Conservation (phyloP, 2,113 vertebrate genomes). For the Eptesicus fuscus region DNA sequence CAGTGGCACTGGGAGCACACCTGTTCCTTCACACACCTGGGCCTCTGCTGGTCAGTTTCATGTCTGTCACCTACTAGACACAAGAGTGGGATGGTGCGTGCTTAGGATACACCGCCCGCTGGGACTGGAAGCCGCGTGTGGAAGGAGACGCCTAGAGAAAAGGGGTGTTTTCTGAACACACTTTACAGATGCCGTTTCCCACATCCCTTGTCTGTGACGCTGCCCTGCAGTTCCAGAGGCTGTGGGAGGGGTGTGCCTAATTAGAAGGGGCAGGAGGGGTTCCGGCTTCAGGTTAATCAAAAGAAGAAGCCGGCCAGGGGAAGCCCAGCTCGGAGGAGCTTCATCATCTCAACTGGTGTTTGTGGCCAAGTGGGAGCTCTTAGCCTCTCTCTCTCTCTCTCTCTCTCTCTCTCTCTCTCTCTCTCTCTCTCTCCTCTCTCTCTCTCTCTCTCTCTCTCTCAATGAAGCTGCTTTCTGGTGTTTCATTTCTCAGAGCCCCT, state of each 20-base stretch:
- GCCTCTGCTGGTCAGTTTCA: background rate
- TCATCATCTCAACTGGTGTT: slow-evolving; percentile 45
- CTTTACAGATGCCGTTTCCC: background rate
- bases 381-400: background rate
- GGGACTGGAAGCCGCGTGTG: background rate
- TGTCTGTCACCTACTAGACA: background rate
- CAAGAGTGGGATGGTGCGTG: background rate
- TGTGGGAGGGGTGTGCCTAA: background rate
- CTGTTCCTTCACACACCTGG: background rate
- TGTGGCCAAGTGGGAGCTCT: background rate
- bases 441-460: no score
- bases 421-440: no score
- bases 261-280: background rate
- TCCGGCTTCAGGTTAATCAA: background rate
- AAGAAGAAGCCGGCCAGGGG: background rate
- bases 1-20: background rate
- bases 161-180: background rate
- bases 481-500: slow-evolving; percentile 15
- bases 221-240: background rate
- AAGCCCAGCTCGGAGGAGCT: background rate
- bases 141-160: background rate
- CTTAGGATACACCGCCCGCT: background rate
- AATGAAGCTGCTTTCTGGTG: slow-evolving; percentile 37
- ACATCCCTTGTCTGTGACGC: background rate
- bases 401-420: no score